Evolutionary conservation across 1,140 invertebrate genomes (phyloP).

Genomic region (Cotesia glomerata): DNA sequence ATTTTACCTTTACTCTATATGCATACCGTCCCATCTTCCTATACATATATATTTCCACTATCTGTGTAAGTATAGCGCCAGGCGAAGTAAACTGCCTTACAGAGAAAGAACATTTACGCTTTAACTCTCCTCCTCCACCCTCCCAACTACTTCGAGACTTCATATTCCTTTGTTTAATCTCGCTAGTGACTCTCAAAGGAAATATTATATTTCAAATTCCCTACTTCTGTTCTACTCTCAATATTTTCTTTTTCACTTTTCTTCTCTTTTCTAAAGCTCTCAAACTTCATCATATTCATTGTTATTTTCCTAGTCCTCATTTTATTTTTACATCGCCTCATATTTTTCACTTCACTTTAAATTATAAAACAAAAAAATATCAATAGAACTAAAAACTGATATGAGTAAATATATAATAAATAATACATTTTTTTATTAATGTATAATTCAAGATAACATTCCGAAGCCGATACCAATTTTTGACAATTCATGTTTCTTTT

Average conservation of each 20-base stretch:
- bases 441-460: no score
- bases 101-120: constrained; percentile 4
- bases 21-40: constrained; percentile 49
- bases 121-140: background rate
- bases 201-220: constrained; percentile 12
- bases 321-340: no score
- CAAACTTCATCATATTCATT: constrained; percentile 20
- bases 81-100: constrained; percentile 18
- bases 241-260: constrained; percentile 9
- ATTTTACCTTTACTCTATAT: constrained; percentile 62
- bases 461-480: no score
- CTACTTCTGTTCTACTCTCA: background rate
- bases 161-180: constrained; percentile 34
- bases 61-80: constrained; percentile 12
- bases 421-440: no score
- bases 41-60: constrained; percentile 15
- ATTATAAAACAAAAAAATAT: no score
- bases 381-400: no score
- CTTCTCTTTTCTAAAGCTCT: constrained; percentile 13
- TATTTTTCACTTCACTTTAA: no score
- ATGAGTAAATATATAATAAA: no score
- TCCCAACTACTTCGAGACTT: constrained; percentile 11
- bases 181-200: constrained; percentile 15
- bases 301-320: background rate
- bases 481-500: no score